A percentile compares a stretch with the other conserved stretches of the same genome.
phyloP scores from a whole-genome alignment of 2,113 vertebrate species.

The Antechinus stuartii region DNA sequence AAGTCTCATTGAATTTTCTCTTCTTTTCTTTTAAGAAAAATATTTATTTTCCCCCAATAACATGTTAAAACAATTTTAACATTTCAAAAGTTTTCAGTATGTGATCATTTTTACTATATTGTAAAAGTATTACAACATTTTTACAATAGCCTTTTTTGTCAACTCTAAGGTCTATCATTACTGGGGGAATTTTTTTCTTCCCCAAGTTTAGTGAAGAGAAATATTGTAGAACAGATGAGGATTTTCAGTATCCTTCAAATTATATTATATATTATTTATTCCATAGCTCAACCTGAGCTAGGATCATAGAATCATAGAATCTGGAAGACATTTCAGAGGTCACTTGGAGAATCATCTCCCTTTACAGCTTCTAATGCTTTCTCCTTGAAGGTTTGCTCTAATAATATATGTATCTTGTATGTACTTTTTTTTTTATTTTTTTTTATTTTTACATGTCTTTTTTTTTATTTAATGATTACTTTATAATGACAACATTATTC shows the following conservation, averaged over 20 bases:
- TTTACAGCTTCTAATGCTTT: not conserved
- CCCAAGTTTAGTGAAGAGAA: too few relatives aligned
- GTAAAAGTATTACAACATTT: not conserved
- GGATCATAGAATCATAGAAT: not conserved
- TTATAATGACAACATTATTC: too few relatives aligned
- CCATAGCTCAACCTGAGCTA: not conserved
- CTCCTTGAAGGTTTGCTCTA: not conserved
- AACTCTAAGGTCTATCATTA: not conserved
- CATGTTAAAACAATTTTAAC: not conserved
- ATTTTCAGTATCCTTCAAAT: not conserved
- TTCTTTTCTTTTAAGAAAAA: not conserved
- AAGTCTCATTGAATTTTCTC: not conserved
- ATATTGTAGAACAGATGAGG: not conserved
- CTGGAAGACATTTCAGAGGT: not conserved
- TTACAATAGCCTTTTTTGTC: not conserved
- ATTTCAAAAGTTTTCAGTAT: not conserved
- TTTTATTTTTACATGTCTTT: too few relatives aligned
- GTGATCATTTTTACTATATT: not conserved
- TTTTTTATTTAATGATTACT: too few relatives aligned
- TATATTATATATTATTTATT: not conserved
- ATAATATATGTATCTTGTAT: not conserved
- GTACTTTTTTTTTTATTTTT: too few relatives aligned
- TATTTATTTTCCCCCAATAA: not conserved
- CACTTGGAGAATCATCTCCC: not conserved
- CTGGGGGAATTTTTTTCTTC: not conserved